phyloP scores from a whole-genome alignment of 2,888 invertebrate genomes.

The Eueremaeus valkanovi region DNA sequence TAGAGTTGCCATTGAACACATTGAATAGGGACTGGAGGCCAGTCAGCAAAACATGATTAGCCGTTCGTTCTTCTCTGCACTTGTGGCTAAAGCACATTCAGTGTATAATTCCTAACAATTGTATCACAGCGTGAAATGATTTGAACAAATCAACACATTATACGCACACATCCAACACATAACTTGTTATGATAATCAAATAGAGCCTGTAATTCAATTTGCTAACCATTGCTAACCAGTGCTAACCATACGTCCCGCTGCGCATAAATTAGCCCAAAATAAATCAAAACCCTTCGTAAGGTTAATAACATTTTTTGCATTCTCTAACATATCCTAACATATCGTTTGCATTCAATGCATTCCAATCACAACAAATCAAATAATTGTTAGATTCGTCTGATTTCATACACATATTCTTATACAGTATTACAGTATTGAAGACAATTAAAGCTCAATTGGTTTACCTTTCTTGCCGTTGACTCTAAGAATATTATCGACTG shows the following conservation, averaged over 20 bases:
- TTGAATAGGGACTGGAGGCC: neutral
- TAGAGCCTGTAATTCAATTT: constrained; percentile 32
- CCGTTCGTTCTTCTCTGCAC: neutral
- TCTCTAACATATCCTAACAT: neutral
- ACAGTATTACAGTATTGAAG: too few species aligned
- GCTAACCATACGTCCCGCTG: constrained; percentile 29
- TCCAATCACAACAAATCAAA: neutral
- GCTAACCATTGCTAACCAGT: neutral
- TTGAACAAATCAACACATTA: constrained; percentile 20
- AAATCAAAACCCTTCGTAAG: constrained; percentile 22
- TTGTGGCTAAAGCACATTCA: neutral
- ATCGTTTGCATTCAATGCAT: neutral
- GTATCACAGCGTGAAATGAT: constrained; percentile 22
- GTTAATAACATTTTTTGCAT: constrained; percentile 20
- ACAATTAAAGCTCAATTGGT: too few species aligned
- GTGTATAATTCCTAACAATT: too few species aligned
- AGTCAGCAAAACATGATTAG: neutral
- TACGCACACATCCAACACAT: too few species aligned
- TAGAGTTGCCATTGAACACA: neutral
- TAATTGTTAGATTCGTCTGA: neutral
- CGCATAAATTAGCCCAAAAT: constrained; percentile 28
- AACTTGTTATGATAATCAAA: constrained; percentile 32
- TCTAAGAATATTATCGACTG: constrained; percentile 19
- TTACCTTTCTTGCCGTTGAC: constrained; percentile 43
- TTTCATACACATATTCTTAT: too few species aligned